These are phyloP conservation scores for Noctuana brunneofusca DNA, from an alignment of 2,888 invertebrate genomes.

Conservation along the genomic window DNA sequence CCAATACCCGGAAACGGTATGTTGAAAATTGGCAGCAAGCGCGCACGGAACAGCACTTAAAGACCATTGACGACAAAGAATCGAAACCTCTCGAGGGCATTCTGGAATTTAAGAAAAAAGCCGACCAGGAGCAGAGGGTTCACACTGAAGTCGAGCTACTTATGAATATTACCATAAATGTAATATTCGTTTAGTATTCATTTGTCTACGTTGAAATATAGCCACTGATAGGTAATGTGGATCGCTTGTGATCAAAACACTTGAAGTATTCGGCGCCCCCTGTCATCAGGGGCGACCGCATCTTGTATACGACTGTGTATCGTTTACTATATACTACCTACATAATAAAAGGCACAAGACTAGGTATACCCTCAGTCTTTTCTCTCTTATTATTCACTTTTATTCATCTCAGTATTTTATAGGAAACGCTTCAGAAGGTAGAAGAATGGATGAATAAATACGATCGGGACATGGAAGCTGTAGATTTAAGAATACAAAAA, in stretches of 20 bases:
- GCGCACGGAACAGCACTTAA: constrained; percentile 58
- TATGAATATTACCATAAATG: constrained; percentile 55
- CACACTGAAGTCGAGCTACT: constrained; percentile 61
- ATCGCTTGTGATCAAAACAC: too few relatives aligned
- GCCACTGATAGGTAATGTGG: too few relatives aligned
- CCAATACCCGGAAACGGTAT: constrained; percentile 55
- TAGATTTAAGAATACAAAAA: constrained; percentile 62
- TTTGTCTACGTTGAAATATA: too few relatives aligned
- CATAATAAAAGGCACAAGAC: too few relatives aligned
- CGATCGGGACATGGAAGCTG: constrained; percentile 60
- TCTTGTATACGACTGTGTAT: too few relatives aligned
- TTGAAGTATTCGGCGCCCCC: too few relatives aligned
- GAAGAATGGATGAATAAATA: constrained; percentile 66
- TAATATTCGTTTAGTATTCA: too few relatives aligned
- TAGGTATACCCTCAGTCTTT: too few relatives aligned
- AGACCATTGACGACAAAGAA: constrained; percentile 49
- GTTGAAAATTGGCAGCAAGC: constrained; percentile 59
- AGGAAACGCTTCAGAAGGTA: constrained; percentile 60
- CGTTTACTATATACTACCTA: too few relatives aligned
- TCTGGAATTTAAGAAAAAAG: constrained; percentile 49
- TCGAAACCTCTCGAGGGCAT: constrained; percentile 41
- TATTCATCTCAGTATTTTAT: too few relatives aligned
- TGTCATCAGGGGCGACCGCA: too few relatives aligned
- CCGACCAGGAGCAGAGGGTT: constrained; percentile 59
- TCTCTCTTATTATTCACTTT: too few relatives aligned